phyloP scores from a whole-genome alignment of 2,113 vertebrate genomes.

The Illadopsis cleaveri region DNA sequence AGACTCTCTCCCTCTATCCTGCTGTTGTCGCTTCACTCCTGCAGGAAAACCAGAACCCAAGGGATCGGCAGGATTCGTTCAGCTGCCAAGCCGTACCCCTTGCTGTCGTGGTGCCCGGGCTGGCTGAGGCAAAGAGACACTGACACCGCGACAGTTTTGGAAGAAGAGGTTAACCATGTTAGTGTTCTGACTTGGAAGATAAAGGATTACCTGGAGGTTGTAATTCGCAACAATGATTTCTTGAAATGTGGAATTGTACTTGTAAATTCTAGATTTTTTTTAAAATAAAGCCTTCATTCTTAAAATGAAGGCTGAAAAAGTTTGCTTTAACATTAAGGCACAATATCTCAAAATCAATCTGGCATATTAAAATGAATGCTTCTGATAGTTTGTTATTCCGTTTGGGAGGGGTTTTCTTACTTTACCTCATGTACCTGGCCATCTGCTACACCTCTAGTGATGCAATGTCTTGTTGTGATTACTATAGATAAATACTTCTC shows the following conservation, averaged over 20 bases:
- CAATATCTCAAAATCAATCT: not conserved
- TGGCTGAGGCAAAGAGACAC: no score
- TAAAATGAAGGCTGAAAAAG: not conserved
- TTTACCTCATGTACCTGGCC: not conserved
- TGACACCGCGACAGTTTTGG: no score
- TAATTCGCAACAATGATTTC: rapidly evolving
- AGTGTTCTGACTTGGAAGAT: not conserved
- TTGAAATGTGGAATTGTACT: not conserved
- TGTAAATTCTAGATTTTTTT: not conserved
- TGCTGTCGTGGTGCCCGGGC: no score
- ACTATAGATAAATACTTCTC: not conserved
- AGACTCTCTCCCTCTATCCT: no score
- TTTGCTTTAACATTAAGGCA: not conserved
- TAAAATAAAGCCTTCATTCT: no score
- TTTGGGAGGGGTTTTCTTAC: not conserved
- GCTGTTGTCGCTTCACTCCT: no score
- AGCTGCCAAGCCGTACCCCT: no score
- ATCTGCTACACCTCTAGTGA: not conserved
- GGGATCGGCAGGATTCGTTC: no score
- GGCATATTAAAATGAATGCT: not conserved
- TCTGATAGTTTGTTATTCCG: not conserved
- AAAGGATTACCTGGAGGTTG: not conserved
- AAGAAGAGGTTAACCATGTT: not conserved
- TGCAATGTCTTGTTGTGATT: not conserved
- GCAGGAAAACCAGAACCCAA: no score